phyloP scores from a whole-genome alignment of 2,113 vertebrate species.

The Strigops habroptila region DNA sequence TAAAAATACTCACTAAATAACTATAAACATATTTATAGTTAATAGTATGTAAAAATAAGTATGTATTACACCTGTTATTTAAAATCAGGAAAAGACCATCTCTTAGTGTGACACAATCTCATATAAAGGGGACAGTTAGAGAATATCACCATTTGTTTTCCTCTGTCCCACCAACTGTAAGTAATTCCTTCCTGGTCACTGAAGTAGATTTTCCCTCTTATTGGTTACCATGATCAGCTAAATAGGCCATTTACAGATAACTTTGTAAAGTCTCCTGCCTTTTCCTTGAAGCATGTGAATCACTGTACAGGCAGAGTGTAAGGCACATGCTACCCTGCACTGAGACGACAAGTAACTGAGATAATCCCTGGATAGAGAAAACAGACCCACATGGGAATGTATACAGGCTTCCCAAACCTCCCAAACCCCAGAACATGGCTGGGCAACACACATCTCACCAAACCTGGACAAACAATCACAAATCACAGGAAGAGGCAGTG shows the following conservation, averaged over 20 bases:
- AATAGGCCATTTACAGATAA: neutral
- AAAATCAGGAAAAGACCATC: neutral
- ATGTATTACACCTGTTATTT: neutral
- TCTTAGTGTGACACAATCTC: neutral
- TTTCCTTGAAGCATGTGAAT: neutral
- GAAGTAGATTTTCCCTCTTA: neutral
- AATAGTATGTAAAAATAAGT: neutral
- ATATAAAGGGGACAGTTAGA: neutral
- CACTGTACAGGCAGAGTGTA: neutral
- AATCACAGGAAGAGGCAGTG: accelerated
- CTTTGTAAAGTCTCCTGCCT: neutral
- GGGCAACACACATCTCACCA: neutral
- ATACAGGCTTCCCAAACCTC: neutral
- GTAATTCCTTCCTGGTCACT: neutral
- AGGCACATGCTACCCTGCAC: neutral
- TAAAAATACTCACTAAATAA: no score
- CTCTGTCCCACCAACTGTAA: neutral
- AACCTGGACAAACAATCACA: neutral
- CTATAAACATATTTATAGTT: no score
- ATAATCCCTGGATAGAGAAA: neutral
- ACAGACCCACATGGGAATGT: neutral
- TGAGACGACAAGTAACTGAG: neutral
- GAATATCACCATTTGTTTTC: neutral
- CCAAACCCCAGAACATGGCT: neutral
- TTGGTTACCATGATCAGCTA: neutral